phyloP scores from a whole-genome alignment of 2,797 vertebrate species.

The Avahi laniger region DNA sequence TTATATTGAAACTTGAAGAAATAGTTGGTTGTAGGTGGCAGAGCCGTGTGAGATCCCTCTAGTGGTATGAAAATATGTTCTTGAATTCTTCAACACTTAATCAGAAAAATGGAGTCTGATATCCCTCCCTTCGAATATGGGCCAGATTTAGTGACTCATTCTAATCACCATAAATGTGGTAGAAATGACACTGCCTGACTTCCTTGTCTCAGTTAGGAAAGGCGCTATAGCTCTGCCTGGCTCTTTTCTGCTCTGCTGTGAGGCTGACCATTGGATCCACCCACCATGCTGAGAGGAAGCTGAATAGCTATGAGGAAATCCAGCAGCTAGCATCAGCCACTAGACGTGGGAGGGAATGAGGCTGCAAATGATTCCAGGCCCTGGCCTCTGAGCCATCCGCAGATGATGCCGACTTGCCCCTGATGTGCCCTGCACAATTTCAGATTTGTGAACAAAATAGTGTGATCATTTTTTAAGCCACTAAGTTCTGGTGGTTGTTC shows the following conservation, averaged over 20 bases:
- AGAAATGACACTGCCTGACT: too few relatives aligned
- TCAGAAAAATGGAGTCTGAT: background rate
- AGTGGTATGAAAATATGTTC: background rate
- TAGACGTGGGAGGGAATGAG: background rate
- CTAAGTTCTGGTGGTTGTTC: background rate
- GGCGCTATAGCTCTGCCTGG: background rate
- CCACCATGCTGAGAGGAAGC: background rate
- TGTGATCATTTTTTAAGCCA: background rate
- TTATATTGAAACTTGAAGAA: background rate
- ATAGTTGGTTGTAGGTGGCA: background rate
- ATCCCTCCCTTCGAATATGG: background rate
- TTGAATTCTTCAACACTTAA: background rate
- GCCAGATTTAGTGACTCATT: background rate
- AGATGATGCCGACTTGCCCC: background rate
- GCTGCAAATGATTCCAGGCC: background rate
- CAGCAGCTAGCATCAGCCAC: background rate
- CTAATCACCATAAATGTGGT: background rate
- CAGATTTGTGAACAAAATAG: background rate
- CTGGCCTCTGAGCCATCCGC: background rate
- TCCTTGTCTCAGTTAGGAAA: background rate
- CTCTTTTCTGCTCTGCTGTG: background rate
- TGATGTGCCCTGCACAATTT: background rate
- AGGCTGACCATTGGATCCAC: background rate
- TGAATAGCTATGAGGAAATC: background rate
- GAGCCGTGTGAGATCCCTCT: background rate